These are phyloP conservation scores for Mungos mungo DNA, from an alignment of 2,113 vertebrate species.

Conservation along the genomic window DNA sequence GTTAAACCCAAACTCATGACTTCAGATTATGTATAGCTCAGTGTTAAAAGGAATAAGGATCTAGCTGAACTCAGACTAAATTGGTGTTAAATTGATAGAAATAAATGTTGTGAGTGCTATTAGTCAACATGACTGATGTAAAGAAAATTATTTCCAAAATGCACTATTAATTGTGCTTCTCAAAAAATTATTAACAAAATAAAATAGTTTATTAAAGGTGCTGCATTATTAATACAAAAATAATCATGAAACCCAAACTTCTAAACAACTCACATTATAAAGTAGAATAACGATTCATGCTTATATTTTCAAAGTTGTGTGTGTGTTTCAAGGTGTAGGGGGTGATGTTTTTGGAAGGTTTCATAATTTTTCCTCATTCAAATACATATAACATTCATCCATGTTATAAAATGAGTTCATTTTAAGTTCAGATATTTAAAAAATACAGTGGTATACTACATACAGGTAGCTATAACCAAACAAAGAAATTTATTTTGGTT, in stretches of 20 bases:
- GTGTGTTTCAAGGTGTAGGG: neutral
- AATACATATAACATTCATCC: constrained; percentile 26
- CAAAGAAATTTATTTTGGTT: neutral
- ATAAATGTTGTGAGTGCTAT: neutral
- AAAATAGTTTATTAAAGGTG: neutral
- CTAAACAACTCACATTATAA: neutral
- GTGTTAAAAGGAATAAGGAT: neutral
- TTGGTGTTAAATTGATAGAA: neutral
- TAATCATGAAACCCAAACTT: neutral
- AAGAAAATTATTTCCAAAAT: constrained; percentile 4
- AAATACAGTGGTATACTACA: neutral
- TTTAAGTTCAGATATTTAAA: neutral
- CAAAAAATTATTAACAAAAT: neutral
- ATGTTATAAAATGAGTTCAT: neutral
- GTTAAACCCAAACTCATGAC: neutral
- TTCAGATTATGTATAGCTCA: neutral
- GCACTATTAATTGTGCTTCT: neutral
- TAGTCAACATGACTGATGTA: neutral
- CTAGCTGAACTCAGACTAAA: neutral
- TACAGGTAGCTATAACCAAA: neutral
- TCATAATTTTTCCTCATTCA: constrained; percentile 47
- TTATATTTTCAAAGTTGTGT: neutral
- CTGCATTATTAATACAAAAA: neutral
- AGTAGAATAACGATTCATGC: neutral
- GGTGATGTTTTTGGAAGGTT: constrained; percentile 5